Percentiles rank a stretch among this genome's conserved stretches.
Conservation (phyloP, 2,113 vertebrate species). For the Bettongia penicillata region DNA sequence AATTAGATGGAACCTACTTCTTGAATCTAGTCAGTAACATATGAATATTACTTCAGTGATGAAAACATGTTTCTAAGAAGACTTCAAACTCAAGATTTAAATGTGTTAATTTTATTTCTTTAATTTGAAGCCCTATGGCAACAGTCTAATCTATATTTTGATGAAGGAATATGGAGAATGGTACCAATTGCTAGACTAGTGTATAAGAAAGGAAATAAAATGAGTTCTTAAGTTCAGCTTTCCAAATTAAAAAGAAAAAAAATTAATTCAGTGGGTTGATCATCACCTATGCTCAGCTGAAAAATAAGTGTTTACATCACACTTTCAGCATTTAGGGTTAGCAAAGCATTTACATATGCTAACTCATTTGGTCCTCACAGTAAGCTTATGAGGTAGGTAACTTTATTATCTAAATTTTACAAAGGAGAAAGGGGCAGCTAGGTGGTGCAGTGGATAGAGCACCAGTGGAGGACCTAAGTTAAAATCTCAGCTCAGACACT, state of each 20-base stretch:
- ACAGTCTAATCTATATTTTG: neutral
- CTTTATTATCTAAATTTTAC: neutral
- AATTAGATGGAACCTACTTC: neutral
- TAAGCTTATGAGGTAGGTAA: neutral
- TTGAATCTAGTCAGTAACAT: neutral
- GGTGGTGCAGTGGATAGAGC: no score
- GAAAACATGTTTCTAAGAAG: neutral
- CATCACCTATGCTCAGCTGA: neutral
- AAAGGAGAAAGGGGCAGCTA: neutral
- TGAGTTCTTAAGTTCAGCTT: neutral
- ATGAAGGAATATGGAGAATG: neutral
- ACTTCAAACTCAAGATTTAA: neutral
- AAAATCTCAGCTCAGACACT: no score
- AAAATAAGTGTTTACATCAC: neutral
- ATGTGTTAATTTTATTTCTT: neutral
- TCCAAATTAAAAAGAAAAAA: neutral
- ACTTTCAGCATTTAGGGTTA: neutral
- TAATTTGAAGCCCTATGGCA: neutral
- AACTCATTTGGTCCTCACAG: neutral
- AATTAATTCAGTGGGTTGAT: neutral
- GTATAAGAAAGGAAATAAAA: neutral
- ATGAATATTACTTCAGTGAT: neutral
- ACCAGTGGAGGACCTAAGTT: no score
- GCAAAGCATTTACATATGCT: neutral
- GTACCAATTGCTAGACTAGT: neutral